Percentiles rank a stretch among this genome's conserved stretches.
Evolutionary conservation across 2,888 invertebrate genomes (phyloP).

Genomic region (Drosophila flavopinicola): DNA sequence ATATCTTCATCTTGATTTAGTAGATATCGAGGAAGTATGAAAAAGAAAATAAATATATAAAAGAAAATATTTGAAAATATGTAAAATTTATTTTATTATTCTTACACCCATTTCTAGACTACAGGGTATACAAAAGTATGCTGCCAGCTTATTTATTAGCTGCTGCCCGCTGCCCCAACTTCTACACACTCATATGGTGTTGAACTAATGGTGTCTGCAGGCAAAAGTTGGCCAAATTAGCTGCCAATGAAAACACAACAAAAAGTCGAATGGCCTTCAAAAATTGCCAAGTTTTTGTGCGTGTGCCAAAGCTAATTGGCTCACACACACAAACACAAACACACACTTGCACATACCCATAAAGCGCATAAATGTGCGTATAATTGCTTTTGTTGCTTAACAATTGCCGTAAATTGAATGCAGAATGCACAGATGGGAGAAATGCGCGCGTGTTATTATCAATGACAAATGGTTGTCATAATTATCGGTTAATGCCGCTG

Average conservation of each 20-base stretch:
- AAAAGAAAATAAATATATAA: neutral
- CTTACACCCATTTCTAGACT: neutral
- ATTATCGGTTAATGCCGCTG: slow-evolving; percentile 76
- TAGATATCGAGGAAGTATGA: neutral
- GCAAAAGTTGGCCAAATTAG: slow-evolving; percentile 31
- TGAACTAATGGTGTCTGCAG: slow-evolving; percentile 43
- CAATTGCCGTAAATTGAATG: slow-evolving; percentile 50
- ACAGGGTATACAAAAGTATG: slow-evolving; percentile 1
- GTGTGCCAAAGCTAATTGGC: slow-evolving; percentile 46
- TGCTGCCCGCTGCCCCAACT: neutral
- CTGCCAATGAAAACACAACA: slow-evolving; percentile 22
- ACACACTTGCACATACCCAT: neutral
- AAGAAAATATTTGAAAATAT: too few relatives aligned
- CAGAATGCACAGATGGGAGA: slow-evolving; percentile 25
- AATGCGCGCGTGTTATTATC: too few relatives aligned
- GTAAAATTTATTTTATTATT: too few relatives aligned
- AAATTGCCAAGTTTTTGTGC: slow-evolving; percentile 25
- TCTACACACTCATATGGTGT: neutral
- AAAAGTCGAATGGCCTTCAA: slow-evolving; percentile 15
- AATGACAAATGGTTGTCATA: slow-evolving; percentile 73
- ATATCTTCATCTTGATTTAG: too few relatives aligned
- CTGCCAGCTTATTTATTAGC: slow-evolving; percentile 29
- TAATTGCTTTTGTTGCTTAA: slow-evolving; percentile 52
- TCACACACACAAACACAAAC: slow-evolving; percentile 9
- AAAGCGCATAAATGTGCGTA: slow-evolving; percentile 14